Evolutionary conservation across 2,888 invertebrate genomes (phyloP), one percentile per base, ranked within the genome.

Genomic region (Spodoptera littoralis): DNA sequence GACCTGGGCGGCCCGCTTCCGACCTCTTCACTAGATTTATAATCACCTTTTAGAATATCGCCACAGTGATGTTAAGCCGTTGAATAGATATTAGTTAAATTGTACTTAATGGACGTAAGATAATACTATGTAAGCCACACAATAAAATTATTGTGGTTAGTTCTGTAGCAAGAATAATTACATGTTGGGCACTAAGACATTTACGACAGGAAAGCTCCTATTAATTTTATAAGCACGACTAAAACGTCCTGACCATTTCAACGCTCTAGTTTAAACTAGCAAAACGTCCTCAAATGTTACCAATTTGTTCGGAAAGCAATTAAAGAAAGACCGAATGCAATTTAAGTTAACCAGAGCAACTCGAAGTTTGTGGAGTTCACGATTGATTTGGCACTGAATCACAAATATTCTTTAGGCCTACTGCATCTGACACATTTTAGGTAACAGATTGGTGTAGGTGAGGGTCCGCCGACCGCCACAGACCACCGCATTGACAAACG

Each of bases 401-500:
- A 64, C 60, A 65, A 71, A 76, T 65, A 73, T 76, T 80, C 64
- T 71, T 77, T 59, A 65, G 75, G 73, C 73, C 74, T 71, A 79
- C 80, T 84, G 84, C 81, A 84, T 83, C 84, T 86, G 88, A 85
- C 87, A 88, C 83, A 84, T 87, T 88, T 87, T 85, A 83, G 80
- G 83, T 84, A 88, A 88, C 86, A 83, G 86, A 88, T 90, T 80
- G 84, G 84, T 68, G 80, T 85, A 87, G 84, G 85, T 84, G 84
- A 84, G 88, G 87, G 85, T 82, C 83, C 82, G 80, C 77, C 81
- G 83, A 86, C 87, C 84, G 84, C 84, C 81, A 80, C 86, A 76
- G 84, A 81, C 84, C 84, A 82, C 86, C 89, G 84, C 88, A 90
- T 90, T 93, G 92, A 92, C 92, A 92, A 93, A 93, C 91, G 91